Conservation (phyloP, 2,888 invertebrate species). For the Platypus cylindrus region DNA sequence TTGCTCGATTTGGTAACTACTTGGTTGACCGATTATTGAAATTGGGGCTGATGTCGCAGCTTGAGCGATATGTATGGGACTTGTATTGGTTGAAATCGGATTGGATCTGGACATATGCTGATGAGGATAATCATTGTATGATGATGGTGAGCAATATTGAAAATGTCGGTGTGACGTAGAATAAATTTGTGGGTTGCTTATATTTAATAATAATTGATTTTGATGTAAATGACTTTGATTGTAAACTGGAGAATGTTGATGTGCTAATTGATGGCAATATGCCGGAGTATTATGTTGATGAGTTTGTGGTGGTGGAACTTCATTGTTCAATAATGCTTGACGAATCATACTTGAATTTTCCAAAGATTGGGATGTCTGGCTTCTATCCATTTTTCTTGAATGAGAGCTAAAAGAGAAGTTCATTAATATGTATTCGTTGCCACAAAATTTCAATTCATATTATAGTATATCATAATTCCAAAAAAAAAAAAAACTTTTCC, state of each 20-base stretch:
- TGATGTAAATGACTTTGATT: constrained; percentile 33
- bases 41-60: constrained; percentile 1
- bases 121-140: constrained; percentile 8
- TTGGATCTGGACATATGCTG: constrained; percentile 8
- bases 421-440: background rate
- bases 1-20: constrained; percentile 21
- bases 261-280: constrained; percentile 19
- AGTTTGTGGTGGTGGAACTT: constrained; percentile 36
- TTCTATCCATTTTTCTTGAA: constrained; percentile 34
- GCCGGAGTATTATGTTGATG: constrained; percentile 40
- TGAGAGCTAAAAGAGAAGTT: constrained; percentile 28
- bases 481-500: too few species aligned
- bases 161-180: constrained; percentile 22
- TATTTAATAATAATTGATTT: constrained; percentile 25
- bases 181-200: constrained; percentile 15
- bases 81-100: background rate
- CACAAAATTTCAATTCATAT: background rate
- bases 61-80: constrained; percentile 3
- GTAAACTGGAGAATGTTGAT: constrained; percentile 31
- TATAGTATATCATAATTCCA: too few species aligned
- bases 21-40: constrained; percentile 14
- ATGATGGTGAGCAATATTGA: constrained; percentile 19
- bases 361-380: constrained; percentile 26
- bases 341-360: constrained; percentile 21
- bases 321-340: constrained; percentile 19